phyloP scores from a whole-genome alignment of 2,888 invertebrate genomes.

The Cryptus viduatorius region DNA sequence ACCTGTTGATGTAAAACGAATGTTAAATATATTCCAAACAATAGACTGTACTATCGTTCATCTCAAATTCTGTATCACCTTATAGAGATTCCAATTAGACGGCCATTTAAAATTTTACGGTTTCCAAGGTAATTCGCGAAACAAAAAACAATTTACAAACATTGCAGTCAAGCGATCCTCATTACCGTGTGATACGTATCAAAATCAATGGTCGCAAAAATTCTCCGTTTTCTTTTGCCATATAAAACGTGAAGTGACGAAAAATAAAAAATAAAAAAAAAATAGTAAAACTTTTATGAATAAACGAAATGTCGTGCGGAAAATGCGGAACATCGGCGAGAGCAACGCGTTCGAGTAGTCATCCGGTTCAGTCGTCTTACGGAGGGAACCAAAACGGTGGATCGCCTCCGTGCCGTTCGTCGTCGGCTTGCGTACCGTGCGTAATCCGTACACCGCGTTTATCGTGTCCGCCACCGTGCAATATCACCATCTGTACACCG shows the following conservation, averaged over 20 bases:
- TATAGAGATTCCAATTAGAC: neutral
- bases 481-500: slow-evolving; percentile 77
- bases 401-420: slow-evolving; percentile 35
- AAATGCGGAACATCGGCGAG: slow-evolving; percentile 55
- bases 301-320: slow-evolving; percentile 69
- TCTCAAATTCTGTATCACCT: neutral
- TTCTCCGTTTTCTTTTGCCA: slow-evolving; percentile 16
- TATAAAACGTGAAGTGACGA: slow-evolving; percentile 20
- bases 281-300: neutral
- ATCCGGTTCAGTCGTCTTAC: slow-evolving; percentile 80
- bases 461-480: slow-evolving; percentile 75
- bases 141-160: slow-evolving; percentile 15
- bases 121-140: slow-evolving; percentile 43
- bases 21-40: neutral
- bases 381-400: slow-evolving; percentile 84
- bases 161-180: neutral
- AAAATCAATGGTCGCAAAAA: slow-evolving; percentile 50
- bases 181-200: neutral
- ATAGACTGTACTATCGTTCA: neutral
- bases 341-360: slow-evolving; percentile 81
- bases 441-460: slow-evolving; percentile 72
- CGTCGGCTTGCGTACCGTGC: slow-evolving; percentile 71
- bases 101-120: slow-evolving; percentile 2
- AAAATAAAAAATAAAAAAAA: slow-evolving; percentile 20
- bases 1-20: slow-evolving; percentile 3